A percentile compares a stretch with the other conserved stretches of the same genome.
These are phyloP conservation scores for Pseudomugil gertrudae DNA, from an alignment of 2,797 vertebrate species.

Conservation along the genomic window DNA sequence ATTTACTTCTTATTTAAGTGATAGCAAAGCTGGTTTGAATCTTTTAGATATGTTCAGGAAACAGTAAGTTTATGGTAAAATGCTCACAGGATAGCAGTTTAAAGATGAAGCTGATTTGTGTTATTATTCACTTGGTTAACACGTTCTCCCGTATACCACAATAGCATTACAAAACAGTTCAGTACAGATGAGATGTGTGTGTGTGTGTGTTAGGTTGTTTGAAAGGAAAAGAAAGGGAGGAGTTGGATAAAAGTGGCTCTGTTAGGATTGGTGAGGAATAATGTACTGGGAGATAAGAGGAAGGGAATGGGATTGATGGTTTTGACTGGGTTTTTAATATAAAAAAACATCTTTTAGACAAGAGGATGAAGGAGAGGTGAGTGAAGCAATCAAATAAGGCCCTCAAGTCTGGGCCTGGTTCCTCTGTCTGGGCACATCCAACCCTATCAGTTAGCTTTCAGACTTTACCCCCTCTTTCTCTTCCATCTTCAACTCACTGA, in stretches of 20 bases:
- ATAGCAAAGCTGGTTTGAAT: constrained; percentile 22
- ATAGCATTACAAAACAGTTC: constrained; percentile 51
- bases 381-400: constrained; percentile 68
- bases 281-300: constrained; percentile 32
- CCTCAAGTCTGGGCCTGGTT: constrained; percentile 81
- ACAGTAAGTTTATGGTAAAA: constrained; percentile 49
- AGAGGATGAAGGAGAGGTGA: constrained; percentile 51
- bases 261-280: constrained; percentile 50
- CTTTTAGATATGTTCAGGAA: constrained; percentile 33
- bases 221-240: constrained; percentile 57
- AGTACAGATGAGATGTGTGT: constrained; percentile 54
- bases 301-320: constrained; percentile 37
- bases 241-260: constrained; percentile 41
- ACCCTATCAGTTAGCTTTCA: constrained; percentile 76
- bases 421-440: constrained; percentile 82
- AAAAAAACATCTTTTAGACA: constrained; percentile 29
- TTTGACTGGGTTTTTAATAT: constrained; percentile 9
- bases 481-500: constrained; percentile 49
- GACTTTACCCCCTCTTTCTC: constrained; percentile 59
- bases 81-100: constrained; percentile 49
- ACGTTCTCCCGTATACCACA: constrained; percentile 66
- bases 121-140: constrained; percentile 82
- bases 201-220: constrained; percentile 62
- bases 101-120: constrained; percentile 77
- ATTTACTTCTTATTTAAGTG: constrained; percentile 43